A percentile compares a stretch with the other conserved stretches of the same genome.
Conservation (phyloP, 2,113 vertebrate species). For the Pelecanus crispus region DNA sequence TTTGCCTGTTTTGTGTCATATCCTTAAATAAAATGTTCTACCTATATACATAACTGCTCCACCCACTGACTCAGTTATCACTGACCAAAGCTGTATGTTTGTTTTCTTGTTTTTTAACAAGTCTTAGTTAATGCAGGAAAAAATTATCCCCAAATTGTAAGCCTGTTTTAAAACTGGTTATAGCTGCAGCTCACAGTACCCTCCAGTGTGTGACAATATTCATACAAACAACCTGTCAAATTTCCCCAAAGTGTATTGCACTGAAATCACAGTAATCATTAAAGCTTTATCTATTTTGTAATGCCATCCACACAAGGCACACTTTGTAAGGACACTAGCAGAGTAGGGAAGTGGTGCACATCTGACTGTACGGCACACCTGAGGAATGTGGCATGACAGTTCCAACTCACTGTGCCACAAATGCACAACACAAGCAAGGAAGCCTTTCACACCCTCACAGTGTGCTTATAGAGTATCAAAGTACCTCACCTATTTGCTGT, state of each 20-base stretch:
- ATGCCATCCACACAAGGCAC: not conserved
- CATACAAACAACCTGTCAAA: not conserved
- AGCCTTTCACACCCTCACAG: not conserved
- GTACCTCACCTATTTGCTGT: not conserved
- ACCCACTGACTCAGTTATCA: not conserved
- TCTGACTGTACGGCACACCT: not conserved
- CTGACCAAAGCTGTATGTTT: not conserved
- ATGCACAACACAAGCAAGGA: not conserved
- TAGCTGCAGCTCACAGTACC: not conserved
- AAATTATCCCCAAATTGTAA: not conserved
- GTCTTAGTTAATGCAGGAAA: not conserved
- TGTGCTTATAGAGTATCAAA: not conserved
- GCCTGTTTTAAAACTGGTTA: not conserved
- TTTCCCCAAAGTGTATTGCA: not conserved
- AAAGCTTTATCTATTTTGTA: not conserved
- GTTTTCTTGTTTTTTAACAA: not conserved
- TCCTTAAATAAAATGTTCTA: not conserved
- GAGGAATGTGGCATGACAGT: not conserved
- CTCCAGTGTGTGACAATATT: not conserved
- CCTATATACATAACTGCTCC: not conserved
- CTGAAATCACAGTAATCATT: not conserved
- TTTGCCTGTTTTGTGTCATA: not conserved
- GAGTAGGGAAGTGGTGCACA: not conserved
- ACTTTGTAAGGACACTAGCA: accelerated
- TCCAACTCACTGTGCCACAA: not conserved